A percentile compares a stretch with the other conserved stretches of the same genome.
phyloP scores from a whole-genome alignment of 2,797 vertebrate genomes.

The Chiroxiphia lanceolata region DNA sequence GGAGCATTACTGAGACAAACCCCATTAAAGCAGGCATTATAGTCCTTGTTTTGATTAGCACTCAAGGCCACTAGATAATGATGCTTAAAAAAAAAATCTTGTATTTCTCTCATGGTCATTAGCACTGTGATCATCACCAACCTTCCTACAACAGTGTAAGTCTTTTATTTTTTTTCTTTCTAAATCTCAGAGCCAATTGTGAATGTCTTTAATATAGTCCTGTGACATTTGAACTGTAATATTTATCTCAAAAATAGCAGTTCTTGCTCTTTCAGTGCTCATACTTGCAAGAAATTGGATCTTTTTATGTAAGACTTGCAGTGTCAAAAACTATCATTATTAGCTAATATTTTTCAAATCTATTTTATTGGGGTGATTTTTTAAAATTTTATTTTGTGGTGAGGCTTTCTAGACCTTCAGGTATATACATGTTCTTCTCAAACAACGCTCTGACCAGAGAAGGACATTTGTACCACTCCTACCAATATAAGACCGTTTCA shows the following conservation, averaged over 20 bases:
- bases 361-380: not conserved
- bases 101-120: not conserved
- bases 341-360: not conserved
- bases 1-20: constrained; percentile 42
- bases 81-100: not conserved
- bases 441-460: not conserved
- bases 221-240: constrained; percentile 2
- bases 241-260: not conserved
- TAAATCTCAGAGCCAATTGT: not conserved
- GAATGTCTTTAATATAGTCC: not conserved
- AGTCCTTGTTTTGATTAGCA: constrained; percentile 52
- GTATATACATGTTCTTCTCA: not conserved
- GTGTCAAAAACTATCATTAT: not conserved
- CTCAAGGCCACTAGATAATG: constrained; percentile 34
- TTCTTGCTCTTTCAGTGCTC: not conserved
- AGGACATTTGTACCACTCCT: not conserved
- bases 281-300: not conserved
- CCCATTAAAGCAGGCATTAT: constrained; percentile 44
- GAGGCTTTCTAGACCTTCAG: not conserved
- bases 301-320: not conserved
- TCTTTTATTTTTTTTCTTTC: not conserved
- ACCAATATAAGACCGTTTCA: not conserved
- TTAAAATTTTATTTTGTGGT: not conserved
- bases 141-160: not conserved
- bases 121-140: constrained; percentile 6